phyloP scores from a whole-genome alignment of 1,140 invertebrate species.

The Drosophila persimilis region DNA sequence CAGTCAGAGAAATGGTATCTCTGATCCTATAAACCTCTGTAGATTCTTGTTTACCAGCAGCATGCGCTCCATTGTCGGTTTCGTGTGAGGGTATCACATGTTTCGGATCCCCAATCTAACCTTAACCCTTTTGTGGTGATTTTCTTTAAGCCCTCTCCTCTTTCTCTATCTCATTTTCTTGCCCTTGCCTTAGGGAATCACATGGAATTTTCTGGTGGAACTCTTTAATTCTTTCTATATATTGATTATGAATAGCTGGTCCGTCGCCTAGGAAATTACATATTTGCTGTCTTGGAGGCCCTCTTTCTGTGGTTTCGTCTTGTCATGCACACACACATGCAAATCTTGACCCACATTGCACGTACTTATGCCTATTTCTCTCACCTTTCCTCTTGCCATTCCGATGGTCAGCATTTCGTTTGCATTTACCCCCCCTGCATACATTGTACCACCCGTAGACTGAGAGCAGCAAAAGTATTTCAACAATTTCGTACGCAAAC shows the following conservation, averaged over 20 bases:
- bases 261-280: neutral
- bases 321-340: constrained; percentile 10
- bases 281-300: neutral
- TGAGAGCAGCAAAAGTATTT: constrained; percentile 38
- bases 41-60: too few species aligned
- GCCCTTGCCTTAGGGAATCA: too few species aligned
- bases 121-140: constrained; percentile 61
- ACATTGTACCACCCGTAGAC: neutral
- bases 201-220: too few species aligned
- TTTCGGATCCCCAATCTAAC: constrained; percentile 31
- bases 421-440: constrained; percentile 5
- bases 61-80: too few species aligned
- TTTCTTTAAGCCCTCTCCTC: constrained; percentile 2
- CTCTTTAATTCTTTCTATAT: too few species aligned
- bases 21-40: too few species aligned
- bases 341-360: constrained; percentile 61
- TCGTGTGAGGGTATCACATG: too few species aligned
- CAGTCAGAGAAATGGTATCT: too few species aligned
- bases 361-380: constrained; percentile 11
- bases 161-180: too few species aligned
- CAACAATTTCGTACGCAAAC: constrained; percentile 49
- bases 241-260: too few species aligned
- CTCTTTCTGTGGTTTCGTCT: constrained; percentile 13
- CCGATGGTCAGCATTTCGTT: neutral
- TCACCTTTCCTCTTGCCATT: constrained; percentile 25